Conservation (phyloP, 2,888 invertebrate species). For the Cotesia congregata region DNA sequence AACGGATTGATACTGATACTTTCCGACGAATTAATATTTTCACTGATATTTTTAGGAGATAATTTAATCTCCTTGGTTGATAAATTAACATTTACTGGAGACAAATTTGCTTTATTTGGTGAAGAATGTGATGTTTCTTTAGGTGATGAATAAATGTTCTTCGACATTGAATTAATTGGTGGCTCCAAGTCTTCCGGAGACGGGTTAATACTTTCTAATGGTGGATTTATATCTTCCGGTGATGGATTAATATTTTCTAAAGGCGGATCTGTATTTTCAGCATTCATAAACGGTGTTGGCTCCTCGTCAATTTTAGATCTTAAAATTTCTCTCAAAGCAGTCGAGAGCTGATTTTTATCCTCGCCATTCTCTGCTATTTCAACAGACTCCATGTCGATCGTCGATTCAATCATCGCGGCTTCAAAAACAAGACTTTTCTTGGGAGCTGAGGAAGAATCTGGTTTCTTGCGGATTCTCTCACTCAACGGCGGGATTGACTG, state of each 20-base stretch:
- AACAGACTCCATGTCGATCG: conserved; percentile 59
- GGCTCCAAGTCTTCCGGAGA: conserved; percentile 33
- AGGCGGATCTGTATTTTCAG: conserved; percentile 35
- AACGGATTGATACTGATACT: background rate
- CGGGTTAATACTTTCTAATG: conserved; percentile 36
- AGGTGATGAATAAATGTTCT: conserved; percentile 42
- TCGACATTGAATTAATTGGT: background rate
- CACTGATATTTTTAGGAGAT: background rate
- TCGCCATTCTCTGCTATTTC: conserved; percentile 54
- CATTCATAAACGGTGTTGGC: conserved; percentile 34
- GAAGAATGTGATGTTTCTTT: conserved; percentile 31
- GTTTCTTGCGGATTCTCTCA: conserved; percentile 65
- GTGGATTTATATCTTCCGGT: conserved; percentile 31
- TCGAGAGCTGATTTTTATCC: conserved; percentile 62
- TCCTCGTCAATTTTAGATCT: conserved; percentile 62
- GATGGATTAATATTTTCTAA: conserved; percentile 39
- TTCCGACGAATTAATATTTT: background rate
- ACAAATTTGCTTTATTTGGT: background rate
- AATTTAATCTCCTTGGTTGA: background rate
- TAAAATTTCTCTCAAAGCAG: conserved; percentile 62
- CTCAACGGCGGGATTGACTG: conserved; percentile 66
- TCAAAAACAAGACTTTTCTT: conserved; percentile 64
- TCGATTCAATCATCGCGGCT: conserved; percentile 66
- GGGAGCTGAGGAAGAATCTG: conserved; percentile 52
- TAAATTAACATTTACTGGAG: background rate